Evolutionary conservation across 2,888 invertebrate species (phyloP), one percentile per base, ranked within the genome.

Genomic region (Parnassius orleans): DNA sequence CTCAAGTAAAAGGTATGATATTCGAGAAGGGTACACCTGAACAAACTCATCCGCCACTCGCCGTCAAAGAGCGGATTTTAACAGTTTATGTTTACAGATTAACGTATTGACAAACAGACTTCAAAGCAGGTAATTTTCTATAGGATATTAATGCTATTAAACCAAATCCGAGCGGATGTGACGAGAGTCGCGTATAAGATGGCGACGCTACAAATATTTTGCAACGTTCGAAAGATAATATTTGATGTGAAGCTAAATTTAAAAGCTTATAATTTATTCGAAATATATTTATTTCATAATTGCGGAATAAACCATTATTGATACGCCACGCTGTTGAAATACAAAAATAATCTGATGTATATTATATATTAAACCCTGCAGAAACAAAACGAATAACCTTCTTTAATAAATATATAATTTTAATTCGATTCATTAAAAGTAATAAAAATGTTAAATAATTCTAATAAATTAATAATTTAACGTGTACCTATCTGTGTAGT

Each of bases 1-100:
- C 52, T 55, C 53, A n/a, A 53, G 67, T 68, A 69, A 70, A 72
- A 70, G 70, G 73, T 74, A 73, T 73, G 74, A 71, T 74, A 77
- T 76, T 78, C 76, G 76, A 81, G 80, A 82, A 80, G 81, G 53
- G 60, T 64, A 63, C 87, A 88, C 89, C 90, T 90, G 90, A 86
- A 76, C 83, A 89, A 89, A 90, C 89, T 83, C 74, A 74, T 73
- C 75, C 69, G 65, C 61, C 15, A 67, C 68, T 71, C 71, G 73
- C 78, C 82, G 80, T 81, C 85, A 84, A 86, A 87, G 85, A 83
- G 77, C 72, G 83, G 87, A 88, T 87, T 88, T 89, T 88, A 83
- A 89, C 89, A 88, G 88, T 88, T 90, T 83, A 72, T 88, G 81
- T 90, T 89, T 87, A 83, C 87, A 79, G 87, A 88, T 87, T 83